These are phyloP conservation scores for Mionectes macconnelli DNA, from an alignment of 2,113 vertebrate genomes.

Conservation along the genomic window DNA sequence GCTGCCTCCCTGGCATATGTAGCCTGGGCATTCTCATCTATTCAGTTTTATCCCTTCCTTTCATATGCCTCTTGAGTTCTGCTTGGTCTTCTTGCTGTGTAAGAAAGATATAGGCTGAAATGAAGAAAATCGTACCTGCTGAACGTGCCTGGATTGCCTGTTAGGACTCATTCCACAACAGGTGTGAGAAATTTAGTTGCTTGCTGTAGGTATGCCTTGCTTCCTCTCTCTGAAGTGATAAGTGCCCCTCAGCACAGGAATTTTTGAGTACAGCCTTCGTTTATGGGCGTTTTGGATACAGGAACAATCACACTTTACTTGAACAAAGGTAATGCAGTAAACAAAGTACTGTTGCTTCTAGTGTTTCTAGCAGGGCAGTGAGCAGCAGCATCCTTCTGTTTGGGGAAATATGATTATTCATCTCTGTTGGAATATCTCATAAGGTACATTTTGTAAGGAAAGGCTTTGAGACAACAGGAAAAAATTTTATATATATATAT, in stretches of 20 bases:
- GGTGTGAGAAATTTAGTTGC: neutral
- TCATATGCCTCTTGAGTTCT: neutral
- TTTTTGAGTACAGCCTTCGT: neutral
- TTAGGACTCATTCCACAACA: neutral
- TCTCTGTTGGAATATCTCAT: neutral
- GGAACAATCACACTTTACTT: neutral
- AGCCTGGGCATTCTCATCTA: neutral
- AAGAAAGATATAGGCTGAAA: neutral
- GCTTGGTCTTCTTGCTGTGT: neutral
- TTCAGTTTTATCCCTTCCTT: neutral
- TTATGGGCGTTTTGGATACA: neutral
- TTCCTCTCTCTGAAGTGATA: neutral
- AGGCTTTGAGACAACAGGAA: neutral
- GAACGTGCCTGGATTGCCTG: neutral
- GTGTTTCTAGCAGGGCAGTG: neutral
- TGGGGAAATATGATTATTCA: neutral
- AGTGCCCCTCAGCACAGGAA: neutral
- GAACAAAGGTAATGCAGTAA: rapidly evolving
- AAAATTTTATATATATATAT: neutral
- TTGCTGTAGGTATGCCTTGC: neutral
- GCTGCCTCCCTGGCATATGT: neutral
- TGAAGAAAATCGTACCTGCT: neutral
- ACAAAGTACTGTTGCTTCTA: neutral
- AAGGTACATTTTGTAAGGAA: neutral
- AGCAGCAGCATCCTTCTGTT: neutral